phyloP scores from a whole-genome alignment of 2,888 invertebrate species.

The Chrysomela aeneicollis region DNA sequence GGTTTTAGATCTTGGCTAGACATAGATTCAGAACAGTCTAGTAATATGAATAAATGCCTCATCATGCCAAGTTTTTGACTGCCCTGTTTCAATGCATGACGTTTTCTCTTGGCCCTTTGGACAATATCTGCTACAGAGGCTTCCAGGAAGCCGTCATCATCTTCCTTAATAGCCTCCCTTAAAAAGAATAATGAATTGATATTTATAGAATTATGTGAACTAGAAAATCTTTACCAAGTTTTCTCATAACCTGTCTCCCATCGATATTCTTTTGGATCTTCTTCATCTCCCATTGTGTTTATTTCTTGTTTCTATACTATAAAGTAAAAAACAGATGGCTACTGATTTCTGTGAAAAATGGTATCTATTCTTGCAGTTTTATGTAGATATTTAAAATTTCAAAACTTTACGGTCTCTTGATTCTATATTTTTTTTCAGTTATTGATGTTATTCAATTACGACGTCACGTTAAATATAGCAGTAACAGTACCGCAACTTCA shows the following conservation, averaged over 20 bases:
- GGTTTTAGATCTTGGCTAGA: constrained; percentile 94
- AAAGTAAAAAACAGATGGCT: too few species aligned
- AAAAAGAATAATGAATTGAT: constrained; percentile 25
- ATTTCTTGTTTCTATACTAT: too few species aligned
- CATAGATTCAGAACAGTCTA: constrained; percentile 97
- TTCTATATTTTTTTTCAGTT: too few species aligned
- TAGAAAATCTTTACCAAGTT: constrained; percentile 73
- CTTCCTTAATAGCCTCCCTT: constrained; percentile 96
- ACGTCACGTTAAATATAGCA: too few species aligned
- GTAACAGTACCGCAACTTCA: too few species aligned
- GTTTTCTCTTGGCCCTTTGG: constrained; percentile 85
- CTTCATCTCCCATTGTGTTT: constrained; percentile 77
- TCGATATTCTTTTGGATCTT: constrained; percentile 87
- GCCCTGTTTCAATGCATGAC: constrained; percentile 74
- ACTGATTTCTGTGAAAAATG: too few species aligned
- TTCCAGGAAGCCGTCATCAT: constrained; percentile 92
- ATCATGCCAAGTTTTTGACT: constrained; percentile 96
- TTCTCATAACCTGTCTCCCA: constrained; percentile 97
- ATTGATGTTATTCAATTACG: too few species aligned
- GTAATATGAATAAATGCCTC: constrained; percentile 90
- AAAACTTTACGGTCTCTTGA: too few species aligned
- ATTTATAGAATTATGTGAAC: constrained; percentile 1
- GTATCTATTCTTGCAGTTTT: too few species aligned
- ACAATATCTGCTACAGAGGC: constrained; percentile 91
- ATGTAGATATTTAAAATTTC: too few species aligned